Evolutionary conservation across 2,888 invertebrate genomes (phyloP), one percentile per base, ranked within the genome.

Genomic region (Microctonus hyperodae): DNA sequence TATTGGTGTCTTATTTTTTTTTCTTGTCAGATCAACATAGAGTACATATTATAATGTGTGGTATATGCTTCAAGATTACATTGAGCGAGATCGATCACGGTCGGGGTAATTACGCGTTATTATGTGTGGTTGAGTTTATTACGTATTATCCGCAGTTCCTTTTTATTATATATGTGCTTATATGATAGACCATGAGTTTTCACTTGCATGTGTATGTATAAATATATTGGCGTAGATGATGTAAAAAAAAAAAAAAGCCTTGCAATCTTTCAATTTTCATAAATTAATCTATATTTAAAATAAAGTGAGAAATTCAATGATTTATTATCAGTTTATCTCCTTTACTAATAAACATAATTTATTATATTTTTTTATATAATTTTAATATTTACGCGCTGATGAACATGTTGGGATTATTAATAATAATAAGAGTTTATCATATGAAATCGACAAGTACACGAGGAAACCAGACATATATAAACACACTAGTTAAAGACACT

Each of bases 91-190:
- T 80, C 76, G 77, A 78, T 75, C 75, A 75, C 75, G 73, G 75
- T 73, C 70, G 73, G 71, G 73, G 74, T 76, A 79, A 79, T 77
- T 75, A 73, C 79, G 72, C 75, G 76, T 79, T 77, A 81, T 81
- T 81, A 80, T 77, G 73, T 70, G 44, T 44, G 76, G 79, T 78
- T 79, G 76, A 76, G 75, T 74, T 78, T 71, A 81, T 81, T 81
- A 81, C 70, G 71, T 76, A 79, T 81, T 81, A 79, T 79, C 73
- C 78, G 79, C 75, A 79, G 74, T 76, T 76, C 73, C 74, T 76
- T 77, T 78, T 77, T 61, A 61, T 61, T 61, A 61, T 44, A 44
- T 44, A 16, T n/a, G 16, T 44, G 16, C 16, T 16, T 44, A 16
- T 16, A 20, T 51, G 44, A 48, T 44, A 44, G 31, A n/a, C 40